A percentile compares a stretch with the other conserved stretches of the same genome.
phyloP scores from a whole-genome alignment of 2,797 vertebrate genomes.

The Monodelphis domestica region DNA sequence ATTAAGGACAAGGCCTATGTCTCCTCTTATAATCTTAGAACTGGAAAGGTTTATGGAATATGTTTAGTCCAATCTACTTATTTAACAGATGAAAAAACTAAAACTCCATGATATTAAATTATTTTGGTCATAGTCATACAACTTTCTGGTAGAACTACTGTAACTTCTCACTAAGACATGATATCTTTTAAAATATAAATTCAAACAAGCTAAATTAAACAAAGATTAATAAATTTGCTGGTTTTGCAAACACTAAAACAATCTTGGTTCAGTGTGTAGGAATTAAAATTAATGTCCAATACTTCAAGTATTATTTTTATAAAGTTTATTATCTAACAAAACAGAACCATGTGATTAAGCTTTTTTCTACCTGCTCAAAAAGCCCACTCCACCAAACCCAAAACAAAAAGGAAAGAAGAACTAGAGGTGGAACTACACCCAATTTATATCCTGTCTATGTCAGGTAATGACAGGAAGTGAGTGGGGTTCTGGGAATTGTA shows the following conservation, averaged over 20 bases:
- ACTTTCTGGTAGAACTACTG: not conserved
- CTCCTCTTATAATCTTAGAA: not conserved
- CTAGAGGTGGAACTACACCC: too few species aligned
- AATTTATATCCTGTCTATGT: too few species aligned
- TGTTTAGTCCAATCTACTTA: not conserved
- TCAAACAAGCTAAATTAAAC: not conserved
- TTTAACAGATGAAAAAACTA: not conserved
- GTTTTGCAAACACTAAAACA: not conserved
- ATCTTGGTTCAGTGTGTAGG: not conserved
- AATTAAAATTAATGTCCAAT: too few species aligned
- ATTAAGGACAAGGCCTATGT: not conserved
- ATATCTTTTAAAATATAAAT: not conserved
- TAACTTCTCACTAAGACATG: not conserved
- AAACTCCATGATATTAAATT: not conserved
- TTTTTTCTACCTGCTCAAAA: too few species aligned
- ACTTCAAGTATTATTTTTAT: too few species aligned
- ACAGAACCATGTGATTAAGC: too few species aligned
- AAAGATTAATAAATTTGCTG: not conserved
- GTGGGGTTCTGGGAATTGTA: too few species aligned
- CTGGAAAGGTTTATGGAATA: not conserved
- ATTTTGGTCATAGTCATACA: not conserved
- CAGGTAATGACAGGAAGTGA: too few species aligned
- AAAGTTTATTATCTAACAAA: too few species aligned
- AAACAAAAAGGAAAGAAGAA: too few species aligned
- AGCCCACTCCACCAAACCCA: too few species aligned